Conservation (phyloP, 1,140 invertebrate genomes). For the Bombus polaris region DNA sequence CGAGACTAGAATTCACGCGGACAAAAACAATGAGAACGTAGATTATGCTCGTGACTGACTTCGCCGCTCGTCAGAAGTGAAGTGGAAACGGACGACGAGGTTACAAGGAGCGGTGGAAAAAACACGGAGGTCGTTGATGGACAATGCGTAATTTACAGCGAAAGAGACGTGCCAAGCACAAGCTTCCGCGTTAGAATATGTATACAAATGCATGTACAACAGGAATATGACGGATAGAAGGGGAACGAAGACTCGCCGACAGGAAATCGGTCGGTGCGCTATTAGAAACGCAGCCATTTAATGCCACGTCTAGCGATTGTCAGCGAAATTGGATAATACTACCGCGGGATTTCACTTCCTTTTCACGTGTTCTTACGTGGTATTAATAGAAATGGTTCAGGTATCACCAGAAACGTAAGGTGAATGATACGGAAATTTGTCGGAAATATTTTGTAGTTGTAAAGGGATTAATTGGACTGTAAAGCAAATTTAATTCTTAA, state of each 20-base stretch:
- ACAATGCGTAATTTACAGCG: conserved; percentile 25
- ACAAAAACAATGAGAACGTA: neutral
- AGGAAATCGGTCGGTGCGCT: conserved; percentile 29
- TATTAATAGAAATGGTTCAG: neutral
- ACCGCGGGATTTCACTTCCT: conserved; percentile 24
- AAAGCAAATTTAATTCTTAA: neutral
- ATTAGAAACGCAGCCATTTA: conserved; percentile 28
- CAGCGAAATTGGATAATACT: conserved; percentile 61
- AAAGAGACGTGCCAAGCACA: neutral
- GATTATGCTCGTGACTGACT: neutral
- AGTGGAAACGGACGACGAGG: neutral
- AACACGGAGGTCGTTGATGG: neutral
- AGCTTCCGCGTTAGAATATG: conserved; percentile 10
- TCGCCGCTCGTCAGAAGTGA: conserved; percentile 1
- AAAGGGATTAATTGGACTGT: neutral
- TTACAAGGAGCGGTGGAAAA: neutral
- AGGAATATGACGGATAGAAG: neutral
- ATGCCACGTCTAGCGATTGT: conserved; percentile 10
- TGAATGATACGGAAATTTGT: too few species aligned
- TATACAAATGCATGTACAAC: neutral
- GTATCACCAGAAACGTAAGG: neutral
- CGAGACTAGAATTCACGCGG: conserved; percentile 20
- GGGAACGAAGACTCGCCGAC: neutral
- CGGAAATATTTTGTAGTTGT: neutral
- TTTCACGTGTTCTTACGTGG: neutral